phyloP scores from a whole-genome alignment of 2,888 invertebrate genomes.

The Halictus ligatus region DNA sequence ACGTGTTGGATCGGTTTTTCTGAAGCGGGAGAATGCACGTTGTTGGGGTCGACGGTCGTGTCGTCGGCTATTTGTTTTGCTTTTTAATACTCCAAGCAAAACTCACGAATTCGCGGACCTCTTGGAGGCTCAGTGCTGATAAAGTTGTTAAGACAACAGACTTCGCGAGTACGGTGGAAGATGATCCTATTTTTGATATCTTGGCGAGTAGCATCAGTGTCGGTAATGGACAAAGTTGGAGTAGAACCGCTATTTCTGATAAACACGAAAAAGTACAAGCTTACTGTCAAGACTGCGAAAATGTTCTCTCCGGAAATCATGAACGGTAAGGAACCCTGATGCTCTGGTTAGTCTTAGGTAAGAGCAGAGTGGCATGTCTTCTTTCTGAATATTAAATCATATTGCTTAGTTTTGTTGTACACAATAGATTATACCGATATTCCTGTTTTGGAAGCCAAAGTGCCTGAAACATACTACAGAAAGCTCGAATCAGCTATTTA shows the following conservation, averaged over 20 bases:
- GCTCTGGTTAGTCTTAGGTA: conserved; percentile 40
- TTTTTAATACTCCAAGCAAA: conserved; percentile 81
- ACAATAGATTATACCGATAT: conserved; percentile 1
- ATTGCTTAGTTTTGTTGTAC: conserved; percentile 10
- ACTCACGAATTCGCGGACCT: conserved; percentile 92
- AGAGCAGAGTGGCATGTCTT: conserved; percentile 32
- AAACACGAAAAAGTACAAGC: conserved; percentile 77
- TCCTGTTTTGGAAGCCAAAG: background rate
- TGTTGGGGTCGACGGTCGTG: conserved; percentile 71
- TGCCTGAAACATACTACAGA: background rate
- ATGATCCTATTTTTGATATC: conserved; percentile 91
- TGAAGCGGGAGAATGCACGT: conserved; percentile 62
- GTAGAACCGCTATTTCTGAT: conserved; percentile 77
- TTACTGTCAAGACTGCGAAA: conserved; percentile 80
- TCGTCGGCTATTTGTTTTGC: conserved; percentile 79
- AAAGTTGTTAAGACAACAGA: conserved; percentile 89
- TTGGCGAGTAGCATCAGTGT: conserved; percentile 88
- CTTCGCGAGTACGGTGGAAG: conserved; percentile 82
- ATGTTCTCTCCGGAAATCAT: conserved; percentile 73
- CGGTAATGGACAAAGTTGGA: conserved; percentile 80
- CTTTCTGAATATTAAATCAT: conserved; percentile 21
- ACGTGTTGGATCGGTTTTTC: conserved; percentile 40
- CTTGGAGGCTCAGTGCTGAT: conserved; percentile 93
- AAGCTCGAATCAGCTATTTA: background rate
- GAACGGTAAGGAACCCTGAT: conserved; percentile 74